phyloP scores from a whole-genome alignment of 2,797 vertebrate species.

The Peromyscus attwateri region DNA sequence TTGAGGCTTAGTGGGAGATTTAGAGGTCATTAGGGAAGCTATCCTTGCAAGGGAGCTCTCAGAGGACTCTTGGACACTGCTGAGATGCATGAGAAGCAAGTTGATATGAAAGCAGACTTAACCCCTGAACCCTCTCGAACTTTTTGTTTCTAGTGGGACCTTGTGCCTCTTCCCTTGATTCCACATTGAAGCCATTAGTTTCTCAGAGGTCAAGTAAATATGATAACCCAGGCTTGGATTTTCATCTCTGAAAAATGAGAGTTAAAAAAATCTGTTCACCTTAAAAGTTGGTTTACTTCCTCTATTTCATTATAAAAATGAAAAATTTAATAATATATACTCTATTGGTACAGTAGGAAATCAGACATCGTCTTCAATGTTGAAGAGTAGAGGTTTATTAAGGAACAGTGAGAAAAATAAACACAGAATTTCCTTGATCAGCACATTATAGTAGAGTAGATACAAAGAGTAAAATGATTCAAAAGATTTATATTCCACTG shows the following conservation, averaged over 20 bases:
- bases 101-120: not conserved
- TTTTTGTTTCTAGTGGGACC: not conserved
- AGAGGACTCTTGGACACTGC: not conserved
- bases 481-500: not conserved
- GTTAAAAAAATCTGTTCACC: not conserved
- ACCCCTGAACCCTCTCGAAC: not conserved
- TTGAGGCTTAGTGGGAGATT: too few species aligned
- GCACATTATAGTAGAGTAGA: not conserved
- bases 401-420: not conserved
- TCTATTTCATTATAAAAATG: not conserved
- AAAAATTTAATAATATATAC: not conserved
- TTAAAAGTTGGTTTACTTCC: not conserved
- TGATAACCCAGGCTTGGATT: not conserved
- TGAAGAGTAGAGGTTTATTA: rapidly evolving
- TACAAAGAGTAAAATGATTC: not conserved
- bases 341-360: not conserved
- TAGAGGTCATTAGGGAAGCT: not conserved
- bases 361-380: not conserved
- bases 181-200: not conserved
- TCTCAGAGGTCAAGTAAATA: not conserved
- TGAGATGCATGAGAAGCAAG: not conserved
- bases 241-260: not conserved
- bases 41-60: not conserved
- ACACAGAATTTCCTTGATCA: not conserved
- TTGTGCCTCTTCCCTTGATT: too few species aligned